phyloP scores from a whole-genome alignment of 2,797 vertebrate species.

The Eulemur coronatus region DNA sequence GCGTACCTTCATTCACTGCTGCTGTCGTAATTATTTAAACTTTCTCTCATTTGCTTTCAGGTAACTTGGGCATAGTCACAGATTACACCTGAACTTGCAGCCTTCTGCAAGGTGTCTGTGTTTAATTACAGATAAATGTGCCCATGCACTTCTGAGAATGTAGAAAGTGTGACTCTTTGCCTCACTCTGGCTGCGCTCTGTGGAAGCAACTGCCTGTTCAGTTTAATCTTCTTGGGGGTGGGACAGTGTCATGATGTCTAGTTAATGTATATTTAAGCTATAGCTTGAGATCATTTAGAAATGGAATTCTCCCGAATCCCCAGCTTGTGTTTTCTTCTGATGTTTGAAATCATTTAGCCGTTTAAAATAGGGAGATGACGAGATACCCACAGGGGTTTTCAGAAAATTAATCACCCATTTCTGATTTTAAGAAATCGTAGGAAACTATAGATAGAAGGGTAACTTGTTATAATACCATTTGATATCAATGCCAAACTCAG shows the following conservation, averaged over 20 bases:
- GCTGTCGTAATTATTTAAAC: not conserved
- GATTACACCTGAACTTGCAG: not conserved
- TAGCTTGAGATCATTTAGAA: not conserved
- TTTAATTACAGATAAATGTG: not conserved
- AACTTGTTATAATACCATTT: not conserved
- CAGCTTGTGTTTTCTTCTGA: not conserved
- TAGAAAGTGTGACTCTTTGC: too few relatives aligned
- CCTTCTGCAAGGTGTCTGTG: not conserved
- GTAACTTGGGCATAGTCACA: not conserved
- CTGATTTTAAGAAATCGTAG: not conserved
- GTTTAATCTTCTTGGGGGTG: not conserved
- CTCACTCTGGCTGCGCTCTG: not conserved
- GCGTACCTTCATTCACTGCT: not conserved
- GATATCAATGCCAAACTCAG: not conserved
- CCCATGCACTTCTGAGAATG: not conserved
- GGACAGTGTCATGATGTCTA: not conserved
- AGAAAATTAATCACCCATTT: slow-evolving; percentile 17
- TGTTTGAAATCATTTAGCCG: not conserved
- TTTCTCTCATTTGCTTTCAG: not conserved
- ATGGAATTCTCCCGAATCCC: not conserved
- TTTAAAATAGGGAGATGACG: not conserved
- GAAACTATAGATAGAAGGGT: not conserved
- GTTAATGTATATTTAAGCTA: not conserved
- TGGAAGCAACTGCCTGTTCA: not conserved
- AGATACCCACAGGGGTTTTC: not conserved